Conservation (phyloP, 1,140 invertebrate genomes). For the Euschistus heros region DNA sequence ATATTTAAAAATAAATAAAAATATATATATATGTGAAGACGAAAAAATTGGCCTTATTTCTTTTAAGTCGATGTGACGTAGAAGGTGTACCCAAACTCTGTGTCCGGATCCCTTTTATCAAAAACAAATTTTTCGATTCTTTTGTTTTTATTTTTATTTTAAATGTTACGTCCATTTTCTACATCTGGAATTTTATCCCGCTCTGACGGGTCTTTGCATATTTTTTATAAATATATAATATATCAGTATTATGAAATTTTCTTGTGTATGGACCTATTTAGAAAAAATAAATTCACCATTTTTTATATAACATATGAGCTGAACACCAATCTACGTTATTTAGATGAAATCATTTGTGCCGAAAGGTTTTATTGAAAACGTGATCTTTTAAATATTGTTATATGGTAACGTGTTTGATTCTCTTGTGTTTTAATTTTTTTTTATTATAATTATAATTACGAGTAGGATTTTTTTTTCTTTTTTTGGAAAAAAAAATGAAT, state of each 20-base stretch:
- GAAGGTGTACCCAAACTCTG: constrained; percentile 9
- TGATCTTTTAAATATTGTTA: constrained; percentile 21
- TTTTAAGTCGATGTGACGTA: constrained; percentile 19
- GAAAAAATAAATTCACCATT: constrained; percentile 16
- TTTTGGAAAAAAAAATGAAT: too few relatives aligned
- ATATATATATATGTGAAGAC: constrained; percentile 5
- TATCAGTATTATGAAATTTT: constrained; percentile 24
- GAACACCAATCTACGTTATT: constrained; percentile 26
- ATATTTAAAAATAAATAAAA: too few relatives aligned
- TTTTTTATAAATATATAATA: constrained; percentile 21
- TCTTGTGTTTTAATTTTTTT: constrained; percentile 2
- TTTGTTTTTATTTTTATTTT: constrained; percentile 17
- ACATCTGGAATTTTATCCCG: constrained; percentile 1
- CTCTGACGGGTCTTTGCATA: constrained; percentile 6
- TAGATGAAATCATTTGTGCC: constrained; percentile 10
- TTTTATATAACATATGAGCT: constrained; percentile 21
- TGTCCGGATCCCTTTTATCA: neutral
- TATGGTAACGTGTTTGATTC: constrained; percentile 17
- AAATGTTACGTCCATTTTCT: constrained; percentile 23
- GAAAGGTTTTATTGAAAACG: constrained; percentile 9
- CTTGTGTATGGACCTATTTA: constrained; percentile 8
- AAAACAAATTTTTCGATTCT: neutral
- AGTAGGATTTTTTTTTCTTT: too few relatives aligned
- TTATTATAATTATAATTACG: too few relatives aligned
- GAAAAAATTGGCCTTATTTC: constrained; percentile 22